Conservation (phyloP, 2,888 invertebrate genomes). For the Lepidochitona cinerea region DNA sequence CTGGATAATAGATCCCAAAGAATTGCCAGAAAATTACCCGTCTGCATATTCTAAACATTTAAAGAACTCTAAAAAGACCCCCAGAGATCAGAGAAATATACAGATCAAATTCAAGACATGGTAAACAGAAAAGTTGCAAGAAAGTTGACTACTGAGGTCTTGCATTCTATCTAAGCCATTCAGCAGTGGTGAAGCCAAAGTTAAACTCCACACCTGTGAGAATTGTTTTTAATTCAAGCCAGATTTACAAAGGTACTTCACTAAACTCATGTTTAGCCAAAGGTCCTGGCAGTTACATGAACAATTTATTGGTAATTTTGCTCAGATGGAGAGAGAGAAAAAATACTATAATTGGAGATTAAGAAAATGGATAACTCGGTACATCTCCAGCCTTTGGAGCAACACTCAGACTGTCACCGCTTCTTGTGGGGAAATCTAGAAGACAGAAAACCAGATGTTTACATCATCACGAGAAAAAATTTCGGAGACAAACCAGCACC, state of each 20-base stretch:
- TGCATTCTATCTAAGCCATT: not conserved
- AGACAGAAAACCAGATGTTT: conserved; percentile 4
- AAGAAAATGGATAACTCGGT: conserved; percentile 8
- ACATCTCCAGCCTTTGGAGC: conserved; percentile 1
- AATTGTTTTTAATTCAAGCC: conserved; percentile 5
- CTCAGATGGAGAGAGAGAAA: not conserved
- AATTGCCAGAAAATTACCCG: conserved; percentile 12
- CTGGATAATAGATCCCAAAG: conserved; percentile 1
- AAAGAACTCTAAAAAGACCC: not conserved
- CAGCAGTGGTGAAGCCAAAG: conserved; percentile 11
- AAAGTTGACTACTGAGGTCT: not conserved
- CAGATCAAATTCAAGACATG: conserved; percentile 1
- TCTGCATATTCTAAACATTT: conserved; percentile 1
- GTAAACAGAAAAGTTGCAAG: not conserved
- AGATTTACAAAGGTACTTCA: not conserved
- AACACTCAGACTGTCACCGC: conserved; percentile 7
- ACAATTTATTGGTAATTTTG: conserved; percentile 5
- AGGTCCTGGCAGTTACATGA: conserved; percentile 5
- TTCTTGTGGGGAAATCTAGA: conserved; percentile 7
- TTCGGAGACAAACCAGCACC: conserved; percentile 9
- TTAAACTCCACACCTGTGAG: conserved; percentile 8
- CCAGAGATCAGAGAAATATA: not conserved
- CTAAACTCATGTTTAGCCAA: conserved; percentile 3
- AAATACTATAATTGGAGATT: not conserved
- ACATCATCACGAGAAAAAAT: not conserved